These are phyloP conservation scores for Apistogramma diplotaenia DNA, from an alignment of 2,113 vertebrate genomes.

Conservation along the genomic window DNA sequence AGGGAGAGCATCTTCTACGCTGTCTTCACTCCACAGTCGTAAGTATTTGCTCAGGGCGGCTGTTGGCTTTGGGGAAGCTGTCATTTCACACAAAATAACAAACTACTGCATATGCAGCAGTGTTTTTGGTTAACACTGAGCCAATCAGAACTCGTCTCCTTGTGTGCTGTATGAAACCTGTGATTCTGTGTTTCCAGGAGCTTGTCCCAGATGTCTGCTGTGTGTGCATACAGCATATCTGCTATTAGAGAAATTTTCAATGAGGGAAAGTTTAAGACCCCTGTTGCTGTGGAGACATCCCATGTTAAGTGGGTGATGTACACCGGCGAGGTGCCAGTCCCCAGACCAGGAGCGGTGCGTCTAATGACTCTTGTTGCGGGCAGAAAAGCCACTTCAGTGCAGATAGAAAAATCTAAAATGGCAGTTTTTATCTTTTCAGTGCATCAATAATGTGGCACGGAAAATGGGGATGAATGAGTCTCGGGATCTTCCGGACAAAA, in stretches of 20 bases:
- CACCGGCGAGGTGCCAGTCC: conserved; percentile 74
- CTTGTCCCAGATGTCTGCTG: conserved; percentile 70
- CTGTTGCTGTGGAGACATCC: conserved; percentile 63
- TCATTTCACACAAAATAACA: background rate
- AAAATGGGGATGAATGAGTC: conserved; percentile 66
- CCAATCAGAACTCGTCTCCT: background rate
- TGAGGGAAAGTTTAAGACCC: conserved; percentile 77
- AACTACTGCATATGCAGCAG: background rate
- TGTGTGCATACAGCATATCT: conserved; percentile 67
- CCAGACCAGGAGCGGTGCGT: conserved; percentile 80
- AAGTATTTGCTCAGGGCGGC: conserved; percentile 32
- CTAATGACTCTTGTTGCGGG: background rate
- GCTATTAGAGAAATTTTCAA: conserved; percentile 71
- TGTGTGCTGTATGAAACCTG: background rate
- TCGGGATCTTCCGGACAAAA: conserved; percentile 77
- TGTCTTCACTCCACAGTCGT: conserved; percentile 78
- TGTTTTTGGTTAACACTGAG: background rate
- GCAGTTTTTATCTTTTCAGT: conserved; percentile 51
- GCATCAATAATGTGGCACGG: conserved; percentile 62
- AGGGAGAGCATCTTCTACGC: conserved; percentile 78
- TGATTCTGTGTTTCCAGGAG: conserved; percentile 53
- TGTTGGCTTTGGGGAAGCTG: background rate
- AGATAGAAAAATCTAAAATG: background rate
- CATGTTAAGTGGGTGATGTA: conserved; percentile 76
- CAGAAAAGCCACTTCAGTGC: background rate